Evolutionary conservation across 2,113 vertebrate species (phyloP).

Genomic region (Sphyrna mokarran): DNA sequence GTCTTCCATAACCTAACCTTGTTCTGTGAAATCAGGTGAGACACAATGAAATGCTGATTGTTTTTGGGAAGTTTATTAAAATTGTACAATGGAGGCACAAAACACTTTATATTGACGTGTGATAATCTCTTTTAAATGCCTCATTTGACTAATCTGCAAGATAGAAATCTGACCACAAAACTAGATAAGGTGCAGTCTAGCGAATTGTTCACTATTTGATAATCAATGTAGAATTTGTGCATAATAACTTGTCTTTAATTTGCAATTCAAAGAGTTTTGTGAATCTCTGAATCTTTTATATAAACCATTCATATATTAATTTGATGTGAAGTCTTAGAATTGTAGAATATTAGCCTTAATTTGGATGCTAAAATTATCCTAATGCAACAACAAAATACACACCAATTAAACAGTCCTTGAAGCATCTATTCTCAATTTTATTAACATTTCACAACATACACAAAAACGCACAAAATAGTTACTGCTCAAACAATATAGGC

Average conservation of each 20-base stretch:
- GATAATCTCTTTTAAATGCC: background rate
- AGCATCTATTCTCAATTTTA: constrained; percentile 13
- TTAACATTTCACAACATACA: constrained; percentile 35
- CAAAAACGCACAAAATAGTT: constrained; percentile 25
- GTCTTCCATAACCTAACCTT: background rate
- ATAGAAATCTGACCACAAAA: background rate
- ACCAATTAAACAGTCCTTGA: background rate
- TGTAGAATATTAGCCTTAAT: background rate
- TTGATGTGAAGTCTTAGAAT: background rate
- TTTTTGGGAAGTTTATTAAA: background rate
- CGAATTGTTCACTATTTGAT: background rate
- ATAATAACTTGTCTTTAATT: background rate
- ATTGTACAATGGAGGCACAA: background rate
- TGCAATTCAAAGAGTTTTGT: background rate
- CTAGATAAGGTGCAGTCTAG: background rate
- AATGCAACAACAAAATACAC: background rate
- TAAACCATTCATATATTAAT: background rate
- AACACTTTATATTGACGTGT: background rate
- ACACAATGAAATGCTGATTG: background rate
- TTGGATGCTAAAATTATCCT: background rate
- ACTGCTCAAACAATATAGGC: constrained; percentile 39
- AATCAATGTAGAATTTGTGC: background rate
- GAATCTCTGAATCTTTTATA: background rate
- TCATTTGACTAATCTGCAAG: background rate
- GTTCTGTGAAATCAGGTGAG: background rate